phyloP scores from a whole-genome alignment of 92 coral and sea anemone genomes.

The Isaurus tuberculatus region DNA sequence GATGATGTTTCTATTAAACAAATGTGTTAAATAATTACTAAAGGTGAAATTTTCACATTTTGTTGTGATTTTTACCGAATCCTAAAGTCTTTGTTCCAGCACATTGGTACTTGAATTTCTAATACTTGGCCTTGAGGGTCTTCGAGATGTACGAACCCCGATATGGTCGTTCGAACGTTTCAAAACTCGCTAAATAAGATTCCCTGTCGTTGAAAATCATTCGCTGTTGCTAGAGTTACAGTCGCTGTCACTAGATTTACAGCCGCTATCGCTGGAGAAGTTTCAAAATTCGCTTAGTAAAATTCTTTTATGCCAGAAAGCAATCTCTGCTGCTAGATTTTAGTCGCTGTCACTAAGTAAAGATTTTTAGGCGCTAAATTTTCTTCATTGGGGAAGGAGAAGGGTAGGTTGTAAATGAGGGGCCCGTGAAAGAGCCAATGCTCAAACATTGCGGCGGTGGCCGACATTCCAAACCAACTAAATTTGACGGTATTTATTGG shows the following conservation, averaged over 20 bases:
- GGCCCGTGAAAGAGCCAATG: neutral
- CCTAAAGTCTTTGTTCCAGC: too few relatives aligned
- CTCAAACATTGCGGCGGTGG: neutral
- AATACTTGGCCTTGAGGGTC: too few relatives aligned
- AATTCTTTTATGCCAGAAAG: neutral
- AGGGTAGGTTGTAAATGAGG: neutral
- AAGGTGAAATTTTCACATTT: too few relatives aligned
- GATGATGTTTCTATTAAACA: too few relatives aligned
- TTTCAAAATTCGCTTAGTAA: neutral
- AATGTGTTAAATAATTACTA: too few relatives aligned
- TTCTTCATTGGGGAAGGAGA: neutral
- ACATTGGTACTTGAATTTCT: too few relatives aligned
- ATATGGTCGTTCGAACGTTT: too few relatives aligned
- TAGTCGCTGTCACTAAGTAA: neutral
- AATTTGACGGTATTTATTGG: neutral
- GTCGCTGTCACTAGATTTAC: neutral
- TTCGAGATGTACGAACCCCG: too few relatives aligned
- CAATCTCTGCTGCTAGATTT: neutral
- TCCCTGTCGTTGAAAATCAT: too few relatives aligned
- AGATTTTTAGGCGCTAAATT: neutral
- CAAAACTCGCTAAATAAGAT: too few relatives aligned
- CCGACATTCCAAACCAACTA: neutral
- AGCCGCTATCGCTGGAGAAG: neutral
- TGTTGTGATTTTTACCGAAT: too few relatives aligned
- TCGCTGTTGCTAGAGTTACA: too few relatives aligned